Evolutionary conservation across 1,140 invertebrate species (phyloP), one percentile per base, ranked within the genome.

Genomic region (Anoplophora glabripennis): DNA sequence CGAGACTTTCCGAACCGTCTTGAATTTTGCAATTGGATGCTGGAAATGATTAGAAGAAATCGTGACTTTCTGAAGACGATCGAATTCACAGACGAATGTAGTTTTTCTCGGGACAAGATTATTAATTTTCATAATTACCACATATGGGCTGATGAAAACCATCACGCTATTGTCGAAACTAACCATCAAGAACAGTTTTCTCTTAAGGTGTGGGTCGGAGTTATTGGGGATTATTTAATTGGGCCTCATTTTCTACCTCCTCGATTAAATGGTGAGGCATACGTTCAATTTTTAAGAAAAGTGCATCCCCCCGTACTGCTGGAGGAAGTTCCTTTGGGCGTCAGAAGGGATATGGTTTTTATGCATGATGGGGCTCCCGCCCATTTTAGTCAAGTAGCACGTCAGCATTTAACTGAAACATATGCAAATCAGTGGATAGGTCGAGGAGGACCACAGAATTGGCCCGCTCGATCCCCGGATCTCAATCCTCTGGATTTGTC

Each of bases 401-500:
- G 34, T 17, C 49, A 21, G 12, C 12, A 53, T 36, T 38, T 53
- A 35, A 36, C 36, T 14, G n/a, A 53, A 17, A 21, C 38, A 37
- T 71, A 64, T 66, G 49, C 54, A 35, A 41, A 62, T 17, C 14
- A 55, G 18, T 75, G 69, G 71, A 71, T 75, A 61, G 65, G 71
- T 45, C 42, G 70, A 46, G 64, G 57, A 45, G 65, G 69, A 48
- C 64, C 59, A 33, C 56, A 70, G 48, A 7, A 8, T 47, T 72
- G 72, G 70, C 72, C 65, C 35, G 53, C 70, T 46, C 46, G 68
- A 40, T 73, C 65, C 36, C 71, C 72, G 3, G 72, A 76, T 62
- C 48, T 76, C 21, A 73, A 59, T 40, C 49, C 57, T 45, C 40
- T 67, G 21, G 73, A 74, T 57, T 73, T 70, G 54, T 73, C 65